Base-by-base conservation (phyloP, 1,140 invertebrate genomes). In the Mamestra configurata region DNA sequence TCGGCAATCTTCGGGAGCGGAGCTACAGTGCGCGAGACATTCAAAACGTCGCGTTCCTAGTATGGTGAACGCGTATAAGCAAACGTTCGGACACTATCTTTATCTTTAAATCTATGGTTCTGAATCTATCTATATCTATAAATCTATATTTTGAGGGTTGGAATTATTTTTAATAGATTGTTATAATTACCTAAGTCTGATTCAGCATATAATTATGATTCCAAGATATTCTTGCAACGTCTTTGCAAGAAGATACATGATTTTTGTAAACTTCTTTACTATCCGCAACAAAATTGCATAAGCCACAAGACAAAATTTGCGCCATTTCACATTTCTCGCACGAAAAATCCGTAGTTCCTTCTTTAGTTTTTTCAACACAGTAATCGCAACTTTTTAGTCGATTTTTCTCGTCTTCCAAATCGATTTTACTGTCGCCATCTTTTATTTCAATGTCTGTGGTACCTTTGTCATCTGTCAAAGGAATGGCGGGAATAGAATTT, bases 181-280 rank as follows among this genome's bases (percentile, higher is more conserved):
- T n/a, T n/a, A n/a, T n/a, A n/a, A 40, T 70, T 71, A 20, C 57
- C 31, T 75, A 79, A 18, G 77, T 77, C n/a, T 77, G 75, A 55
- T 77, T 68, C 35, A 68, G 22, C 4, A 77, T 22, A 24, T 37
- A 53, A 55, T 66, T 66, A 53, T 68, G 43, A 31, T 18, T 66
- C 75, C 75, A 77, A 4, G 46, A 24, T 68, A 77, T 55, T 24
- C 61, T 22, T 6, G 46, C 43, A 4, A 77, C 31, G 13, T 77
- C 59, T 77, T 77, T 68, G 10, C 75, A 77, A 7, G 24, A 66
- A 31, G 59, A 53, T 1, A 77, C 27, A 43, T 77, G 75, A 7
- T 77, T 53, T 15, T 24, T 68, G 18, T 53, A 53, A 8, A 40
- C 4, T 15, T 77, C 75, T 10, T 77, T 77, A 53, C 27, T 68